Evolutionary conservation across 1,140 invertebrate species (phyloP), one percentile per base, ranked within the genome.

Genomic region (Heliconius nattereri): DNA sequence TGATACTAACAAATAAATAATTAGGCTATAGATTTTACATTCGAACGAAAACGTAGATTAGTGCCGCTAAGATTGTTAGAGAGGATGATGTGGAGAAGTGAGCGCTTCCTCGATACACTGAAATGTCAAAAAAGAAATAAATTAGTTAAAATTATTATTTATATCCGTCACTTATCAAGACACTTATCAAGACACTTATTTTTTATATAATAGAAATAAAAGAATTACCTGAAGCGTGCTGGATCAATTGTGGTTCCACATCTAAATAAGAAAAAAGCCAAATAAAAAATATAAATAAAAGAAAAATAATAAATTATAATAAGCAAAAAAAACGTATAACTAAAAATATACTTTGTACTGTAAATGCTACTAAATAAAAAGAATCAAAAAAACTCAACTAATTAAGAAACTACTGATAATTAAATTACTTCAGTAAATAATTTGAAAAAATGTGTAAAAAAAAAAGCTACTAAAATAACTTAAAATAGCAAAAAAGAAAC

Each of bases 1-100:
- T 80, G 78, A 66, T 77, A 78, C 79, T 91, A 87, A 85, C 78
- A 90, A 92, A 66, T 92, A 92, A 92, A 91, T 91, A 91, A 89
- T 84, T 89, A 85, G 73, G 57, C 83, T 88, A 89, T 20, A 76
- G 7, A 37, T 54, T 88, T 89, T 90, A 93, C 75, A 91, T 81
- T 85, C 92, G 92, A 23, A 93, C 87, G n/a, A 93, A 87, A 8
- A 93, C 85, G 74, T 93, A 93, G 82, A 92, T 92, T 11, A 91
- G 52, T 0, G 88, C 81, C 0, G 88, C 82, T 1, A 86, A 32
- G 6, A 90, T 37, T 70, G 78, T 52, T 74, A 77, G 3, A n/a
- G 80, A 73, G 0, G 84, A 80, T 1, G 88, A 84, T 37, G 81
- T 76, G 20, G 85, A 78, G 71, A 88, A 84, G 75, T 85, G 82